phyloP scores from a whole-genome alignment of 2,113 vertebrate species.

The Rallus limicola region DNA sequence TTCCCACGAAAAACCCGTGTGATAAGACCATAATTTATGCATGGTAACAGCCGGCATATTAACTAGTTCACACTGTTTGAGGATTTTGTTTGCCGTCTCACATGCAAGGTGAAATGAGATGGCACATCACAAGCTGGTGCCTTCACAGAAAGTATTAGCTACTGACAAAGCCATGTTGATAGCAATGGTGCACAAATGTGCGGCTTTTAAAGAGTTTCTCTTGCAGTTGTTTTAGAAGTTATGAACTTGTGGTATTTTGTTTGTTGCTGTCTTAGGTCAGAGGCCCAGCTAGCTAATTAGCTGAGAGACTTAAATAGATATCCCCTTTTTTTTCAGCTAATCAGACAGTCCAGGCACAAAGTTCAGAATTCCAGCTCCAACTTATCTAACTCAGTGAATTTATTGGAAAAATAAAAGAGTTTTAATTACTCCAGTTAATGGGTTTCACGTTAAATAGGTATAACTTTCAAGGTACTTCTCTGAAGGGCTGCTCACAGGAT shows the following conservation, averaged over 20 bases:
- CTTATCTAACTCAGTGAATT: constrained; percentile 84
- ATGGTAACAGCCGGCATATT: constrained; percentile 79
- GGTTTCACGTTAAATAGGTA: constrained; percentile 94
- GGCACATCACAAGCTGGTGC: constrained; percentile 82
- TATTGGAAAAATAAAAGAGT: constrained; percentile 88
- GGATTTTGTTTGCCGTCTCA: constrained; percentile 82
- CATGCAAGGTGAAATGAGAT: constrained; percentile 90
- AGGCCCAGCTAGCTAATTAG: constrained; percentile 76
- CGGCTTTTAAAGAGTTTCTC: constrained; percentile 72
- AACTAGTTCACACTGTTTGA: constrained; percentile 77
- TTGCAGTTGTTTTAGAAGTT: constrained; percentile 69
- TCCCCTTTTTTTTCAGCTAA: constrained; percentile 79
- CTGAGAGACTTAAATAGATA: constrained; percentile 92
- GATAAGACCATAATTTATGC: constrained; percentile 77
- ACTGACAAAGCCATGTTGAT: constrained; percentile 84
- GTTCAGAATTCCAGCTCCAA: constrained; percentile 85
- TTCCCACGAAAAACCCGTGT: constrained; percentile 80
- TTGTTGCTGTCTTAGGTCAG: constrained; percentile 72
- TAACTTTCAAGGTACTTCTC: constrained; percentile 86
- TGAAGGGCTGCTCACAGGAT: constrained; percentile 88
- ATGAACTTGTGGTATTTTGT: constrained; percentile 60
- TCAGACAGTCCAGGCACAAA: constrained; percentile 79
- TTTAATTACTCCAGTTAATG: constrained; percentile 98
- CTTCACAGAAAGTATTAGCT: constrained; percentile 82
- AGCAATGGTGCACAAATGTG: constrained; percentile 72